Conservation (phyloP, 2,797 vertebrate species). For the Meda fulgida region DNA sequence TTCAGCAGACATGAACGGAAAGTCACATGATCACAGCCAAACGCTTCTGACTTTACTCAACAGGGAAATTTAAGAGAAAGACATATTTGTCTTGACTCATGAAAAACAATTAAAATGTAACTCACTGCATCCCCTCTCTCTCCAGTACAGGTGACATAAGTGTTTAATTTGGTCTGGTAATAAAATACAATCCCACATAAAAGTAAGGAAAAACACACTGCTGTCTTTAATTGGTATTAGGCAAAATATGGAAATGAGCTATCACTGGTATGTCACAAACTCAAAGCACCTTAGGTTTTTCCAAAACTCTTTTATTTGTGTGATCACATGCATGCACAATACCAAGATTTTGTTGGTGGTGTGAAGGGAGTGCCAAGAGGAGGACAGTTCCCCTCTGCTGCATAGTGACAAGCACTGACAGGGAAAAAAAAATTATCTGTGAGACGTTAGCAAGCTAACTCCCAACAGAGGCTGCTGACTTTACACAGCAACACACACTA, state of each 20-base stretch:
- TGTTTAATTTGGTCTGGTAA: constrained; percentile 25
- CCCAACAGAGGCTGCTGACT: constrained; percentile 37
- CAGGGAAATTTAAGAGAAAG: constrained; percentile 51
- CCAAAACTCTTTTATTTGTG: background rate
- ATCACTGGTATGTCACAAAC: background rate
- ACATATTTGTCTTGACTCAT: constrained; percentile 47
- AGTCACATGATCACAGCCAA: constrained; percentile 31
- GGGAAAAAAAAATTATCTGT: constrained; percentile 24
- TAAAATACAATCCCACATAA: constrained; percentile 41
- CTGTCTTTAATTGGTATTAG: constrained; percentile 42
- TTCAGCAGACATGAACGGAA: constrained; percentile 29
- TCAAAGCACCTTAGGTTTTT: constrained; percentile 27
- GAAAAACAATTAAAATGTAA: constrained; percentile 15
- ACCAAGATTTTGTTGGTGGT: constrained; percentile 21
- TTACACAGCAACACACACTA: constrained; percentile 49
- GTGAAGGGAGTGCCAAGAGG: constrained; percentile 34
- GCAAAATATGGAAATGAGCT: background rate
- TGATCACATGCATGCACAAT: constrained; percentile 15
- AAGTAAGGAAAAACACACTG: constrained; percentile 6
- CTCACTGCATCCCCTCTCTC: background rate
- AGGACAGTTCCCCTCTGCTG: constrained; percentile 42
- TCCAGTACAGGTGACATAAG: background rate
- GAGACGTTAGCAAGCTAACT: constrained; percentile 36
- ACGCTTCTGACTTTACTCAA: constrained; percentile 45
- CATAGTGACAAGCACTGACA: constrained; percentile 50